Evolutionary conservation across 2,888 invertebrate species (phyloP).

Genomic region (Masnerella sp.): DNA sequence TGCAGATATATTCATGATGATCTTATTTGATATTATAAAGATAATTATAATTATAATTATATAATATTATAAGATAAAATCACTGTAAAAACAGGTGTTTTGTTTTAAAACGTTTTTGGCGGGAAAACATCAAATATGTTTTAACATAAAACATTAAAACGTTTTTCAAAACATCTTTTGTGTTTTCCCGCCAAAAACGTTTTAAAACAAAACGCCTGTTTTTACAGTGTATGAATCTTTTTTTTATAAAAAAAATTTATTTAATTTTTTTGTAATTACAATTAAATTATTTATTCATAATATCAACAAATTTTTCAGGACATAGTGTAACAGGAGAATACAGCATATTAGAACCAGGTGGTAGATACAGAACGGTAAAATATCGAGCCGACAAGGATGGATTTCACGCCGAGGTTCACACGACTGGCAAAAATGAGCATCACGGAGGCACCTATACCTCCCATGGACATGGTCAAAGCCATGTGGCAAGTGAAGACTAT

Average conservation of each 20-base stretch:
- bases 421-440: slow-evolving; percentile 74
- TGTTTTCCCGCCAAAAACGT: too few species aligned
- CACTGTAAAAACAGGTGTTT: too few species aligned
- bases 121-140: too few species aligned
- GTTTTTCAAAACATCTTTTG: too few species aligned
- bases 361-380: slow-evolving; percentile 72
- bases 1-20: too few species aligned
- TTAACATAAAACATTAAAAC: too few species aligned
- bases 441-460: slow-evolving; percentile 71
- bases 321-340: slow-evolving; percentile 75
- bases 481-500: too few species aligned
- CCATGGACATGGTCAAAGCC: slow-evolving; percentile 64
- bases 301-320: slow-evolving; percentile 61
- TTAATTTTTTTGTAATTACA: neutral
- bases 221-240: neutral
- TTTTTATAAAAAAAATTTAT: neutral
- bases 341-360: slow-evolving; percentile 76
- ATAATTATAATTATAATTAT: too few species aligned
- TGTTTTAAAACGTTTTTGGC: too few species aligned
- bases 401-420: slow-evolving; percentile 76
- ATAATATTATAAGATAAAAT: too few species aligned
- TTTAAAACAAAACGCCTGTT: too few species aligned
- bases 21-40: too few species aligned
- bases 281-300: neutral
- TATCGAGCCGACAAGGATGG: slow-evolving; percentile 75